These are phyloP conservation scores for Poecile montanus DNA, from an alignment of 2,797 vertebrate genomes.

Conservation along the genomic window DNA sequence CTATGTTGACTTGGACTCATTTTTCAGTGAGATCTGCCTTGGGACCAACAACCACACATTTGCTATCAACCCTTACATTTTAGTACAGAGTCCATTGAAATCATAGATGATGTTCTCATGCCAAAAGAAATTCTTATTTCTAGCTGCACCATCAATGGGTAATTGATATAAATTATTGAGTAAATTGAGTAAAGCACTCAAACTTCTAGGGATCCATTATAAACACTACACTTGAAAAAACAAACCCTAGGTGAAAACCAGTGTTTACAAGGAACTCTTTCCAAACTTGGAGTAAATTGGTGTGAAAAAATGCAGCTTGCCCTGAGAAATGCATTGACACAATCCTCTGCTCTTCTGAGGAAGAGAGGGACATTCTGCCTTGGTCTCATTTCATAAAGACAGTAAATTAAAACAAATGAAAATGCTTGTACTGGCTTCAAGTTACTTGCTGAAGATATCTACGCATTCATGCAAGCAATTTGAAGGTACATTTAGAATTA, in stretches of 20 bases:
- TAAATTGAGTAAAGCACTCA: neutral
- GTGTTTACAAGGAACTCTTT: neutral
- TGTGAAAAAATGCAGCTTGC: neutral
- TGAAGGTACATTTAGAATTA: neutral
- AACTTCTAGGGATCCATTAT: neutral
- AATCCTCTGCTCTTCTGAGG: neutral
- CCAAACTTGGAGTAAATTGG: neutral
- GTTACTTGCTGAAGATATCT: neutral
- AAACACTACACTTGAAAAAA: neutral
- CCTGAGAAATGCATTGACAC: neutral
- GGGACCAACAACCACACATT: neutral
- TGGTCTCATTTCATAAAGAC: slow-evolving; percentile 4
- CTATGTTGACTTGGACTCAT: neutral
- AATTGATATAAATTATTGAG: neutral
- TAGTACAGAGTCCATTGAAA: neutral
- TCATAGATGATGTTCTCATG: neutral
- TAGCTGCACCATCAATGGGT: neutral
- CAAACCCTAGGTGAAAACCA: neutral
- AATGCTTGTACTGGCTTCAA: neutral
- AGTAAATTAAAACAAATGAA: slow-evolving; percentile 17
- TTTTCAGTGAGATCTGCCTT: neutral
- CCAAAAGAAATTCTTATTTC: neutral
- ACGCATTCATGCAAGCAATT: neutral
- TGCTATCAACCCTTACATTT: neutral
- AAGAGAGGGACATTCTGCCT: neutral